Evolutionary conservation across 2,888 invertebrate genomes (phyloP), one percentile per base, ranked within the genome.

Genomic region (Apantesis nais): DNA sequence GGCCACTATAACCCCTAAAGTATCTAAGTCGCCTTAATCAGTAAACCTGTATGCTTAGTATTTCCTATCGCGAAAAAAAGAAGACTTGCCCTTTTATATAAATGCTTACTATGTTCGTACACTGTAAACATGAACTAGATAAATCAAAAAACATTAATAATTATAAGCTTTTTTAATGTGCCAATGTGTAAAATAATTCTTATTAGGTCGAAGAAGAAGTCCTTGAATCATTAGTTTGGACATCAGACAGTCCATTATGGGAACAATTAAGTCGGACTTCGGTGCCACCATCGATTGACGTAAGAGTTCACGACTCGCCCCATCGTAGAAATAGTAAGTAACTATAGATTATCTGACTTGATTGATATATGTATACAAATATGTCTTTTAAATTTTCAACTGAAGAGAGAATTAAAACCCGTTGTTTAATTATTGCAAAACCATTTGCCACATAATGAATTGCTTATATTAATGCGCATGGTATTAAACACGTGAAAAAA

Each of bases 191-290:
- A 58, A 58, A 29, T 58, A 29, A 29, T 58, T 55, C 11, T 41
- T 19, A 58, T 58, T 41, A 98, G 97, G 97, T 99, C 68, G 99
- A 99, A 91, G 99, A 99, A 92, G 97, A 97, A 85, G 98, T 99
- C 69, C 93, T 99, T 69, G 99, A 99, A 87, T 97, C 97, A 12
- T 90, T 98, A 76, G 98, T 98, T 4, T 99, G 99, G 99, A 96
- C 96, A 74, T 96, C 96, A 19, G 96, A 96, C 71, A 99, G 99
- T 83, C 97, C 98, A 0, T 88, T 99, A 44, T 99, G 99, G 99
- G 96, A 96, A 62, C 96, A 96, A 41, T 96, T 99, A 37, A 95
- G 80, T 60, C 88, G 83, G 41, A 84, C 84, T 0, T 85, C 89
- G 0, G 92, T 93, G 37, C 94, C 95, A 0, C 86, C 93, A 0